A percentile compares a stretch with the other conserved stretches of the same genome.
phyloP scores from a whole-genome alignment of 1,140 invertebrate species.

The Brachionus paranguensis region DNA sequence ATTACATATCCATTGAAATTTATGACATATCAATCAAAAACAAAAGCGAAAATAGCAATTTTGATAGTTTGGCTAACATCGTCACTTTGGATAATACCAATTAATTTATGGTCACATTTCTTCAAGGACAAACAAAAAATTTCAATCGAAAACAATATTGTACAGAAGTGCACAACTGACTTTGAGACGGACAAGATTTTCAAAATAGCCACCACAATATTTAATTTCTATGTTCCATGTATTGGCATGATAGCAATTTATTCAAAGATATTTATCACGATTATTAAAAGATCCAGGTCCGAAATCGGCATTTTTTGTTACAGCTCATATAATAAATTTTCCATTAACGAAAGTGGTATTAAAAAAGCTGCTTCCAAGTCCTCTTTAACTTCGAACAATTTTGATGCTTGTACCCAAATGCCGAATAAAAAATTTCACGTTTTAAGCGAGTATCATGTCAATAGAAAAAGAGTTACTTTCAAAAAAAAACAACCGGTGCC shows the following conservation, averaged over 20 bases:
- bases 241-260: constrained; percentile 33
- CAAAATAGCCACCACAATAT: constrained; percentile 4
- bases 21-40: constrained; percentile 60
- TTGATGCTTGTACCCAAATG: neutral
- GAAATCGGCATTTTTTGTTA: constrained; percentile 22
- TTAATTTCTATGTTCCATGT: constrained; percentile 40
- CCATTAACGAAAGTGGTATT: neutral
- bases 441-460: neutral
- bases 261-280: constrained; percentile 24
- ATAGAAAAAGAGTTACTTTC: neutral
- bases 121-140: neutral
- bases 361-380: neutral
- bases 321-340: neutral
- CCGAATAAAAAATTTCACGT: neutral
- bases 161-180: neutral
- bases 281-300: constrained; percentile 9
- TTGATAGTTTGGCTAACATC: constrained; percentile 59
- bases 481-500: neutral
- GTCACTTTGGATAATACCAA: constrained; percentile 58
- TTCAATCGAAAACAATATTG: neutral
- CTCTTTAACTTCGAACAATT: neutral
- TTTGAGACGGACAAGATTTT: constrained; percentile 36
- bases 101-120: constrained; percentile 56
- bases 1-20: constrained; percentile 63
- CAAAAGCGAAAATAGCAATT: constrained; percentile 54